Evolutionary conservation across 2,888 invertebrate genomes (phyloP), one percentile per base, ranked within the genome.

Genomic region (Conus canariensis): DNA sequence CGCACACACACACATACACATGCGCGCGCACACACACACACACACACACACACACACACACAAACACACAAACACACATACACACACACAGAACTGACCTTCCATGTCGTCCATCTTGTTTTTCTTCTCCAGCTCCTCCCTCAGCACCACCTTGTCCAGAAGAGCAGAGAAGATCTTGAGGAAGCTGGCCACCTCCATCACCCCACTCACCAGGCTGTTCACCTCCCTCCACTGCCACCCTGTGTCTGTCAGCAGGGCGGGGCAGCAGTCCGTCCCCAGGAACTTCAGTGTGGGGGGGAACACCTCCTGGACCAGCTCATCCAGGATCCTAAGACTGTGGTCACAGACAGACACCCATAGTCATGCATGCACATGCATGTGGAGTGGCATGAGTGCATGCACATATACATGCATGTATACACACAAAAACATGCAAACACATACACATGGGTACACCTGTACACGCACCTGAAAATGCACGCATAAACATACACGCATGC

Each of bases 231-330:
- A 92, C 10, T 90, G 82, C 19, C 91, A 91, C 45, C 94, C 94
- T 0, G 94, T 91, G 88, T 95, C 94, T 74, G 94, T 93, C 58
- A 94, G 91, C n/a, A 95, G 91, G 4, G 95, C 94, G 0, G 94
- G 90, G 60, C 92, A 91, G 90, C 95, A 94, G 19, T 95, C 95
- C 19, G 92, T 91, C 60, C 92, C 90, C 9, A 96, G 91, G 92
- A 95, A 96, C 90, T 94, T 95, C 77, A 96, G 89, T 10, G 95
- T 95, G 12, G 94, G 93, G 22, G 93, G 94, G 91, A 96, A 95
- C 22, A 95, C 94, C 88, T 94, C 94, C 70, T 93, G 93, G n/a
- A 95, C 93, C 80, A 96, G 91, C 45, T 95, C 94, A 59, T 94
- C 94, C 87, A 95, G 92, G 58, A 96, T 93, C 90, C 93, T 94